Evolutionary conservation across 2,888 invertebrate species (phyloP).

Genomic region (Odontomyia ornata): DNA sequence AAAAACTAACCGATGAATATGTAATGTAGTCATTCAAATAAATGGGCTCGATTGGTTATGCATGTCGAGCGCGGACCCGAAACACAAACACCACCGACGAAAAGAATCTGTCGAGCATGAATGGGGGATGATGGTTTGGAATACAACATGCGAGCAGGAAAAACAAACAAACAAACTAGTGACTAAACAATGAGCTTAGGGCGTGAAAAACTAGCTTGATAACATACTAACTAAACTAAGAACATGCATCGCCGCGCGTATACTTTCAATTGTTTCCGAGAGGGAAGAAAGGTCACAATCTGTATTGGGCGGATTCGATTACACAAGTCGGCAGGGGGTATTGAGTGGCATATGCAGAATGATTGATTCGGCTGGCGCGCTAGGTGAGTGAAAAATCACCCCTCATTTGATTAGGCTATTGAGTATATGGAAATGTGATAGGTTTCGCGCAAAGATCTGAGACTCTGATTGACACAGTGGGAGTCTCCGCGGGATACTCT

Average conservation of each 20-base stretch:
- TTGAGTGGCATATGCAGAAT: not conserved
- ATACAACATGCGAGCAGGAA: not conserved
- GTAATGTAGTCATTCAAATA: slow-evolving; percentile 27
- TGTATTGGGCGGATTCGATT: slow-evolving; percentile 25
- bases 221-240: slow-evolving; percentile 23
- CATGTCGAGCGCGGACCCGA: slow-evolving; percentile 26
- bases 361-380: not conserved
- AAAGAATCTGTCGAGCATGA: not conserved
- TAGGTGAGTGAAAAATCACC: slow-evolving; percentile 24
- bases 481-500: no score
- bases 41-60: slow-evolving; percentile 25
- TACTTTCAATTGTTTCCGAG: not conserved
- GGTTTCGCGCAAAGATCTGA: no score
- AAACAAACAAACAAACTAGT: slow-evolving; percentile 29
- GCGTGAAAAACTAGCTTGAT: slow-evolving; percentile 17
- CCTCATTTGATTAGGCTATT: not conserved
- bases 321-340: not conserved
- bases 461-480: no score
- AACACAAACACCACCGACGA: not conserved
- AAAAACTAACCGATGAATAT: slow-evolving; percentile 30
- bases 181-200: slow-evolving; percentile 5
- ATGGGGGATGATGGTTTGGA: not conserved
- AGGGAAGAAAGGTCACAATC: slow-evolving; percentile 24
- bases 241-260: not conserved
- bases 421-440: no score